Conservation (phyloP, 1,140 invertebrate species). For the Eumaeus atala region DNA sequence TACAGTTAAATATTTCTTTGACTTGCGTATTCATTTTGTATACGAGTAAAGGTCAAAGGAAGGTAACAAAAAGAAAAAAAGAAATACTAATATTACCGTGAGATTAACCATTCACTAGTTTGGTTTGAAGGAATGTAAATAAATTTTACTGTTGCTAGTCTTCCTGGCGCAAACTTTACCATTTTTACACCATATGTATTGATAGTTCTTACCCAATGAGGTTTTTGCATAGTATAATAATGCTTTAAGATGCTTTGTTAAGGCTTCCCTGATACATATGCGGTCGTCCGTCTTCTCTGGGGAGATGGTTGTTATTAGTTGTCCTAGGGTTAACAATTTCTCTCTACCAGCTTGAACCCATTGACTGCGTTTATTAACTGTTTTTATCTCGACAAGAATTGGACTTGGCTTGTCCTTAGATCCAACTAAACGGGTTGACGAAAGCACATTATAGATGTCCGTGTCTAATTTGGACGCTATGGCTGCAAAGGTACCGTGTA, state of each 20-base stretch:
- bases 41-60: too few species aligned
- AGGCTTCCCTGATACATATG: slow-evolving; percentile 32
- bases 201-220: slow-evolving; percentile 20
- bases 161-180: slow-evolving; percentile 29
- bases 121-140: slow-evolving; percentile 24
- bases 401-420: too few species aligned
- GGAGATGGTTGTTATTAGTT: slow-evolving; percentile 17
- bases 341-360: slow-evolving; percentile 26
- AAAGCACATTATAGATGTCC: too few species aligned
- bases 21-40: too few species aligned
- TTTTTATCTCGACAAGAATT: slow-evolving; percentile 26
- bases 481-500: slow-evolving; percentile 14
- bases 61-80: slow-evolving; percentile 9
- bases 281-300: slow-evolving; percentile 27
- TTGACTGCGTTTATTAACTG: slow-evolving; percentile 14
- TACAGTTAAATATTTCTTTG: too few species aligned
- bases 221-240: too few species aligned
- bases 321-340: slow-evolving; percentile 23
- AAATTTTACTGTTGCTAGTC: slow-evolving; percentile 26
- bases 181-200: slow-evolving; percentile 35
- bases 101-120: too few species aligned
- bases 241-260: too few species aligned
- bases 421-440: too few species aligned
- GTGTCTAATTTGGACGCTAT: slow-evolving; percentile 25
- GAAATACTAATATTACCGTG: too few species aligned